phyloP scores from a whole-genome alignment of 2,113 vertebrate species.

The Pachyramphus minor region DNA sequence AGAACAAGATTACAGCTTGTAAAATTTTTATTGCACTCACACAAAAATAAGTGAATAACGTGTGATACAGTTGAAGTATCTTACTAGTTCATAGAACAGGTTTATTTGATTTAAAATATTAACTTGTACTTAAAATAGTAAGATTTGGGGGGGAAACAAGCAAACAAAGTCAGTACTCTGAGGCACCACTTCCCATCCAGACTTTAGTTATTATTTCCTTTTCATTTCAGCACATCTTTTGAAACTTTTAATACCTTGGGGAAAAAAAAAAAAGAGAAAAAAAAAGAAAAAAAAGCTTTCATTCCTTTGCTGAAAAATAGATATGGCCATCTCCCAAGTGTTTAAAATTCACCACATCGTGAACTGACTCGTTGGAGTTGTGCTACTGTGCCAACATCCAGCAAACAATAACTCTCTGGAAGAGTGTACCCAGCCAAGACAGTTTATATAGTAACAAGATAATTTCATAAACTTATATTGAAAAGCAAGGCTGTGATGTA shows the following conservation, averaged over 20 bases:
- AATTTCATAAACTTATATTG: slow-evolving; percentile 45
- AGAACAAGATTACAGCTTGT: slow-evolving; percentile 57
- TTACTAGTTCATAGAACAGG: slow-evolving; percentile 16
- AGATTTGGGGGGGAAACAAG: slow-evolving; percentile 47
- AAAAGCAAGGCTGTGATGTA: slow-evolving; percentile 39
- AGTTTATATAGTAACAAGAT: slow-evolving; percentile 33
- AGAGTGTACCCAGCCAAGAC: not conserved
- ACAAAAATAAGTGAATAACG: slow-evolving; percentile 51
- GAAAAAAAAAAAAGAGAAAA: not conserved
- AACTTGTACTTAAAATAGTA: slow-evolving; percentile 44
- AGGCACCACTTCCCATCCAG: slow-evolving; percentile 55
- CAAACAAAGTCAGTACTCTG: slow-evolving; percentile 26
- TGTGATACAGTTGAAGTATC: slow-evolving; percentile 16
- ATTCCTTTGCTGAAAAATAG: slow-evolving; percentile 70
- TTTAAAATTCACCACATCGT: slow-evolving; percentile 47
- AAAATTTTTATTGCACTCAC: slow-evolving; percentile 59
- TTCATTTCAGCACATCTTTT: slow-evolving; percentile 67
- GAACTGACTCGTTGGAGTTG: slow-evolving; percentile 39
- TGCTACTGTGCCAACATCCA: slow-evolving; percentile 19
- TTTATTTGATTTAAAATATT: slow-evolving; percentile 51
- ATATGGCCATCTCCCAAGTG: slow-evolving; percentile 56
- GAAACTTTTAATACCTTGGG: slow-evolving; percentile 53
- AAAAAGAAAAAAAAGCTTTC: not conserved
- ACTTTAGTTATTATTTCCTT: slow-evolving; percentile 72
- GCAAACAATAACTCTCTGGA: slow-evolving; percentile 46